Percentiles rank a stretch among this genome's conserved stretches.
Evolutionary conservation across 1,140 invertebrate species (phyloP).

Genomic region (Chrysoperla carnea): DNA sequence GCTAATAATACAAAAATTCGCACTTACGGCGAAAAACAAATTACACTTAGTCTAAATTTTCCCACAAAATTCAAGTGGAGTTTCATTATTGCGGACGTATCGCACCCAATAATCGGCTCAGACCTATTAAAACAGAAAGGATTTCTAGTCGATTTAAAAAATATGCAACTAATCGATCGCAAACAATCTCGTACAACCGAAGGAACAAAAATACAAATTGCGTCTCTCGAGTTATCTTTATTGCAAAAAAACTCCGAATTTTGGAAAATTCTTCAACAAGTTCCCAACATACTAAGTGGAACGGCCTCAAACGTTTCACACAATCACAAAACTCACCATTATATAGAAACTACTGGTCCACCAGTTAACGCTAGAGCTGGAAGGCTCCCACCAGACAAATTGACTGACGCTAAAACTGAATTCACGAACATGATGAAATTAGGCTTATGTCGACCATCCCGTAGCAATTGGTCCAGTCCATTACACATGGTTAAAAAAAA

Average conservation of each 20-base stretch:
- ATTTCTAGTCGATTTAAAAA: conserved; percentile 14
- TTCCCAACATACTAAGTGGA: background rate
- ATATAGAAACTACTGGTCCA: conserved; percentile 12
- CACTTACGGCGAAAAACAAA: conserved; percentile 15
- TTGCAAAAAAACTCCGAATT: conserved; percentile 3
- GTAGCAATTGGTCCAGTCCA: conserved; percentile 21
- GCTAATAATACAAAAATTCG: conserved; percentile 13
- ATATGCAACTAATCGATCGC: conserved; percentile 10
- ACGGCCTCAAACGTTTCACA: background rate
- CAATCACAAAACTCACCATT: conserved; percentile 6
- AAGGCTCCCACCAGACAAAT: conserved; percentile 15
- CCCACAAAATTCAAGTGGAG: conserved; percentile 18
- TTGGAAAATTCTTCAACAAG: conserved; percentile 4
- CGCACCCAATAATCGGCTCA: conserved; percentile 20
- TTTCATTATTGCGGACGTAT: conserved; percentile 23
- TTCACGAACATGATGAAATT: conserved; percentile 13
- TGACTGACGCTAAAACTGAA: conserved; percentile 11
- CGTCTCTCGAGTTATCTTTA: conserved; percentile 2
- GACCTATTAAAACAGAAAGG: conserved; percentile 19
- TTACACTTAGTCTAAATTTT: conserved; percentile 17
- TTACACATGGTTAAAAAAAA: conserved; percentile 24
- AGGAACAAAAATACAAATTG: background rate
- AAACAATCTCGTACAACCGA: background rate
- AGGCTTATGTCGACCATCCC: conserved; percentile 11
- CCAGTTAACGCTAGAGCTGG: conserved; percentile 15